These are phyloP conservation scores for Pyrocephalus nanus DNA, from an alignment of 2,797 vertebrate genomes.

Conservation along the genomic window DNA sequence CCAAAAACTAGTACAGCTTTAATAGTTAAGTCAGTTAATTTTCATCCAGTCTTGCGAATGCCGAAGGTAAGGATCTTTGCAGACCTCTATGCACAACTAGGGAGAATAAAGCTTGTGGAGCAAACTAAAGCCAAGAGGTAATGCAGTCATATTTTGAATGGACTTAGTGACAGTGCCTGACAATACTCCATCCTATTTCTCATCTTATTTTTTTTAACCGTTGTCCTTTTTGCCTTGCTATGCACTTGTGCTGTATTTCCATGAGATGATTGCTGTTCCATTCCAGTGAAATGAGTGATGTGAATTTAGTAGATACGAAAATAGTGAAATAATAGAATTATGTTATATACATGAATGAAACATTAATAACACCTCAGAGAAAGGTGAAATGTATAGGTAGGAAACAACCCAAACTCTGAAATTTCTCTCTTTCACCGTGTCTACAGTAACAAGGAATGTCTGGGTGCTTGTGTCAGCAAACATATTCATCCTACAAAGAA, in stretches of 20 bases:
- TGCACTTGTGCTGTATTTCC: background rate
- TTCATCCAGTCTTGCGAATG: background rate
- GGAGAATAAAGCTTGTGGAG: background rate
- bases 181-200: background rate
- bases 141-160: background rate
- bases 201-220: background rate
- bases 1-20: background rate
- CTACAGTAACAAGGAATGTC: background rate
- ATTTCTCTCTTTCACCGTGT: background rate
- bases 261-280: background rate
- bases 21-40: background rate
- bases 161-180: background rate
- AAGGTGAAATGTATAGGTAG: background rate
- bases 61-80: background rate
- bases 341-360: background rate
- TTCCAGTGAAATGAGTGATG: background rate
- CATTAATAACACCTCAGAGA: background rate
- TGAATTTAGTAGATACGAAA: background rate
- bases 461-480: background rate
- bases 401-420: background rate
- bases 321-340: background rate
- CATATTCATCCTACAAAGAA: background rate
- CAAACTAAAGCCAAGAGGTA: background rate
- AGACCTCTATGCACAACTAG: background rate
- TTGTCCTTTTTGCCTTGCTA: background rate